Percentiles rank a stretch among this genome's conserved stretches.
phyloP scores from a whole-genome alignment of 2,113 vertebrate species.

The Numida meleagris region DNA sequence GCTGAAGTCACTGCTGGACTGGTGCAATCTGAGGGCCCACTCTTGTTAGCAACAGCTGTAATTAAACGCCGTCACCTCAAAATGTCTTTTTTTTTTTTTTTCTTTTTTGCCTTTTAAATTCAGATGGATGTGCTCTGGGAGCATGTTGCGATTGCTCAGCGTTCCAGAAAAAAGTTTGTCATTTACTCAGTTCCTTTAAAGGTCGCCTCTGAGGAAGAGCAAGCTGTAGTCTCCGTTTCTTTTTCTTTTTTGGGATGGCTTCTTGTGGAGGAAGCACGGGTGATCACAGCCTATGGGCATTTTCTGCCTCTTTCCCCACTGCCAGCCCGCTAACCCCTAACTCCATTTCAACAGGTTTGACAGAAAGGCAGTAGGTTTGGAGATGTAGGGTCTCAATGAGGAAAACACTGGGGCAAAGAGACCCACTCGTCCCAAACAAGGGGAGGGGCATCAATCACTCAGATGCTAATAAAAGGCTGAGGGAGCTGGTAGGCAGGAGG shows the following conservation, averaged over 20 bases:
- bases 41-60: background rate
- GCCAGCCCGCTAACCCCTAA: background rate
- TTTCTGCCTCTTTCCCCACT: background rate
- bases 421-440: background rate
- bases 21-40: background rate
- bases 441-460: background rate
- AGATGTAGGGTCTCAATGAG: fast-evolving
- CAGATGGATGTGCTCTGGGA: background rate
- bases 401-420: background rate
- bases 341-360: background rate
- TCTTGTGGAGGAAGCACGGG: background rate
- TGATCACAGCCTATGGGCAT: background rate
- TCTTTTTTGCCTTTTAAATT: too few relatives aligned
- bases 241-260: background rate
- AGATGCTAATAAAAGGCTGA: background rate
- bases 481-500: background rate
- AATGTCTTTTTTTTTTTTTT: too few relatives aligned
- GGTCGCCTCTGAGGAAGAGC: background rate
- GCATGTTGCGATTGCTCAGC: background rate
- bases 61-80: background rate
- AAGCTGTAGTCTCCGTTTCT: background rate
- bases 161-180: background rate
- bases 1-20: background rate
- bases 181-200: background rate
- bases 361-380: background rate